Base-by-base conservation (phyloP, 2,797 vertebrate genomes). In the Premnoplex brunnescens region DNA sequence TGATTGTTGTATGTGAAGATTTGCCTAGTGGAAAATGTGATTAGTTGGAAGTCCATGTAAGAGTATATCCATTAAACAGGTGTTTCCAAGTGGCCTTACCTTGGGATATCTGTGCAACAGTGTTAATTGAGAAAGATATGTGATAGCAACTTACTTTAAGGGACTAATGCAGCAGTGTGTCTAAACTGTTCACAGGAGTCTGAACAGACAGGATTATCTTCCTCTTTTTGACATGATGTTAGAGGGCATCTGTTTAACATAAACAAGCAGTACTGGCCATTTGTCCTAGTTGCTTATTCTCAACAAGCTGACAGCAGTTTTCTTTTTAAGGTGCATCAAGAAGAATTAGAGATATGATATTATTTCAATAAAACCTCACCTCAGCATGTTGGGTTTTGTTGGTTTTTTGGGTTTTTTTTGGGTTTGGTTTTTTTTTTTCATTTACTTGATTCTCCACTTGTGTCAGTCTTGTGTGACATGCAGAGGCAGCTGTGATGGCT, bases 181-280 rank as follows among this genome's bases (percentile, higher is more conserved):
- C 66, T 73, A 63, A 94, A 51, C 26, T 43, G 37, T 32, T 92
- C 71, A 27, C 1, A 22, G 85, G 34, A 55, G 62, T 55, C 51
- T 63, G 83, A 75, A 44, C 43, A 76, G 58, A 41, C 23, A 55
- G 74, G 51, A 81, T 79, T 84, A 71, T 81, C 76, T 52, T 88
- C 68, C n/a, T 77, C 36, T 27, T 79, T 93, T 66, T 76, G 80
- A 86, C 86, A 48, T 85, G 30, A n/a, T 82, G 36, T 88, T 77
- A 48, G 74, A 86, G 44, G 51, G 27, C 64, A 59, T 84, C 76
- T 84, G 58, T 86, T 90, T 86, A 81, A 86, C 84, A 75, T 48
- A 81, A 96, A 69, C 41, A 52, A 58, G 32, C 58, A 36, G 37
- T 48, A 30, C 73, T 79, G 77, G 43, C 71, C 59, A 41, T 93